Percentiles rank a stretch among this genome's conserved stretches.
phyloP scores from a whole-genome alignment of 2,113 vertebrate species.

The Acanthochromis polyacanthus region DNA sequence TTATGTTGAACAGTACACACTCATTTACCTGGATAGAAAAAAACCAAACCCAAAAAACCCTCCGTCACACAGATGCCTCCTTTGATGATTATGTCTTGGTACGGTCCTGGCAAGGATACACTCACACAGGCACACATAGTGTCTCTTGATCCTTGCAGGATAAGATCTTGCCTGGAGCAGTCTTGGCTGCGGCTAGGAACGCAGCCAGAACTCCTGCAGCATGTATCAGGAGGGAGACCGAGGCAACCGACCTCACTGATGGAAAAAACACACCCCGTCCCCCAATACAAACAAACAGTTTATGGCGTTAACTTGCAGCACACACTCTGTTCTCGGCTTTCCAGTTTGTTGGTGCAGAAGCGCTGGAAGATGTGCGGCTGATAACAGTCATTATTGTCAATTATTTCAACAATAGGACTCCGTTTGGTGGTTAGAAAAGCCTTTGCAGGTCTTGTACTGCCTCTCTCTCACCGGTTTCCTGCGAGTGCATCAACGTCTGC shows the following conservation, averaged over 20 bases:
- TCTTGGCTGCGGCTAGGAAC: constrained; percentile 79
- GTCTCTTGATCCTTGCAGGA: constrained; percentile 84
- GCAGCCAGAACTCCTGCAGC: constrained; percentile 81
- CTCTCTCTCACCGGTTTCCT: constrained; percentile 13
- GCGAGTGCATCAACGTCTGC: constrained; percentile 4
- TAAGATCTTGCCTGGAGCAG: constrained; percentile 82
- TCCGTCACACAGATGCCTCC: constrained; percentile 79
- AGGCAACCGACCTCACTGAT: constrained; percentile 61
- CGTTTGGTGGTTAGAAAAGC: constrained; percentile 39
- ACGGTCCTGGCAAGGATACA: constrained; percentile 74
- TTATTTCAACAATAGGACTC: constrained; percentile 57
- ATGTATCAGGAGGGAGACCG: constrained; percentile 49
- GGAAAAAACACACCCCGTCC: constrained; percentile 39
- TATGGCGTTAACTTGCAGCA: constrained; percentile 11
- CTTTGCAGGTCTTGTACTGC: constrained; percentile 41
- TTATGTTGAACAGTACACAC: constrained; percentile 65
- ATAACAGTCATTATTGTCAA: constrained; percentile 67
- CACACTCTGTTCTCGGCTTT: constrained; percentile 22
- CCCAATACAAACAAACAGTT: constrained; percentile 38
- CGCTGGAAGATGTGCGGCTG: constrained; percentile 32
- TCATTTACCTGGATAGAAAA: constrained; percentile 65
- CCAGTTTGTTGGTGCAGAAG: constrained; percentile 18
- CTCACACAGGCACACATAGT: constrained; percentile 74
- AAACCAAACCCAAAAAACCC: constrained; percentile 48
- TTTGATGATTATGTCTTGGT: constrained; percentile 81